Conservation (phyloP, 2,797 vertebrate species). For the Nyctibius grandis region DNA sequence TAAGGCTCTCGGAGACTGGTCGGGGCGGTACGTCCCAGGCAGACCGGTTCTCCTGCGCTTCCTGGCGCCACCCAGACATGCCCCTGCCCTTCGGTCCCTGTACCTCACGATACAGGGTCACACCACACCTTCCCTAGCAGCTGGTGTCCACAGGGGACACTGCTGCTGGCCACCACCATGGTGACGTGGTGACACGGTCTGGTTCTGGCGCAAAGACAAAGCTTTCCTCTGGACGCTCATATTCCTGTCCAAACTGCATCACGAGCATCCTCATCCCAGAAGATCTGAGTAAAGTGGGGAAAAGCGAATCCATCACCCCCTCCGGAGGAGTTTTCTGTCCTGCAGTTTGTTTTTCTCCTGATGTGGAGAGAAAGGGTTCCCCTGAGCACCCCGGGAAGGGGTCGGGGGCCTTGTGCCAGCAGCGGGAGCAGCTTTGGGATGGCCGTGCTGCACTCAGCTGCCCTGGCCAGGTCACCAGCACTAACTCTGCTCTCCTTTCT, state of each 20-base stretch:
- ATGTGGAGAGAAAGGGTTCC: background rate
- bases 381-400: background rate
- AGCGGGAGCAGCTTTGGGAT: background rate
- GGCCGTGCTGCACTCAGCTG: background rate
- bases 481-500: background rate
- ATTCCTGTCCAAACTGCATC: background rate
- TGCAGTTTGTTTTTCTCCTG: background rate
- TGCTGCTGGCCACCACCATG: background rate
- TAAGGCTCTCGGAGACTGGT: background rate
- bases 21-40: background rate
- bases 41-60: background rate
- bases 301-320: background rate
- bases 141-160: rapidly evolving
- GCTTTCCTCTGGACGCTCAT: background rate
- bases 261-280: background rate
- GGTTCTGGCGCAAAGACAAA: background rate
- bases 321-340: background rate
- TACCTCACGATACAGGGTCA: background rate
- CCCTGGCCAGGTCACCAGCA: background rate
- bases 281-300: background rate
- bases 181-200: background rate
- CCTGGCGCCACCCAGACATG: background rate
- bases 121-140: background rate
- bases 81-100: background rate
- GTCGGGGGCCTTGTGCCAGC: rapidly evolving